Conservation (phyloP, 2,797 vertebrate species). For the Semaprochilodus insignis region DNA sequence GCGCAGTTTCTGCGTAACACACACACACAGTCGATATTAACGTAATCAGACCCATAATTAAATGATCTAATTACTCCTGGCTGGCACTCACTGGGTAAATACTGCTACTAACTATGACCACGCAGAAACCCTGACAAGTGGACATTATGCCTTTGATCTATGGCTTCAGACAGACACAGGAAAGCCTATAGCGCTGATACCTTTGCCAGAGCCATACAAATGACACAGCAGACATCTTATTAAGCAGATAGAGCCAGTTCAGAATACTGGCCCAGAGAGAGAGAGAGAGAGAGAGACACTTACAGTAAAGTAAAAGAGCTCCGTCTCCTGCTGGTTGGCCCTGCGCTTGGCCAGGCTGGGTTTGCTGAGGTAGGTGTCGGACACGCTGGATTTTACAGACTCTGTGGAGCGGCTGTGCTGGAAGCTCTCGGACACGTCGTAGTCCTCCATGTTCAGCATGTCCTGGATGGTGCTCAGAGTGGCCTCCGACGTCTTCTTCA, state of each 20-base stretch:
- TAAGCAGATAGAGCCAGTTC: neutral
- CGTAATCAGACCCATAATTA: conserved; percentile 42
- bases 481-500: conserved; percentile 97
- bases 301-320: conserved; percentile 98
- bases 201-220: neutral
- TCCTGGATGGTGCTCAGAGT: conserved; percentile 96
- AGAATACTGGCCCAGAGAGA: neutral
- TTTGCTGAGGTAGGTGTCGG: conserved; percentile 97
- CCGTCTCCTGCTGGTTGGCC: conserved; percentile 97
- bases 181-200: neutral
- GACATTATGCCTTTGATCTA: neutral
- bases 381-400: conserved; percentile 96
- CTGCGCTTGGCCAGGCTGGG: conserved; percentile 95
- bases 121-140: neutral
- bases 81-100: conserved; percentile 41
- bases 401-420: conserved; percentile 98
- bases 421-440: conserved; percentile 95
- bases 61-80: conserved; percentile 35
- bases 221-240: conserved; percentile 1
- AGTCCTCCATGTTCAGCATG: conserved; percentile 95
- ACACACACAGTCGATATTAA: conserved; percentile 50
- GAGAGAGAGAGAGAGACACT: conserved; percentile 56
- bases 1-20: conserved; percentile 83
- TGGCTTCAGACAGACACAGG: neutral
- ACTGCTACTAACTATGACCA: neutral